Base-by-base conservation (phyloP, 2,888 invertebrate species). In the Neocrepidodera transversa region DNA sequence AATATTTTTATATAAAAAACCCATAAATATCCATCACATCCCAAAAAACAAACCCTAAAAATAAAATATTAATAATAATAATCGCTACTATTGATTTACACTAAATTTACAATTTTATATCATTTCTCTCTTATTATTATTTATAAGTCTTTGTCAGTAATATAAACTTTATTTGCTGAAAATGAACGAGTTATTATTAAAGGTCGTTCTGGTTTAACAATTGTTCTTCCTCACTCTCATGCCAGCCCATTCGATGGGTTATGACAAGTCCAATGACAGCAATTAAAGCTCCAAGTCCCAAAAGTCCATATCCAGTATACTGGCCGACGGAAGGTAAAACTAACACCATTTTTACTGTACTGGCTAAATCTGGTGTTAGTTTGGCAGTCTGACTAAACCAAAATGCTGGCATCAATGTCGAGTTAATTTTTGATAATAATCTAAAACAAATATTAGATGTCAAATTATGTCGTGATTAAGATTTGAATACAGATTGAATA, bases 321-420 rank as follows among this genome's bases (percentile, higher is more conserved):
- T 81, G 79, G 38, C 86, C 82, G 60, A 84, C 78, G 51, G 80
- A 74, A 0, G 85, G 81, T 48, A 87, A 65, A 6, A 82, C 75
- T n/a, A 86, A 74, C 1, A 88, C 78, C 2, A 82, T 68, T 56
- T 84, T 82, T 0, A 87, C 82, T 74, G 82, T 67, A 1, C 69
- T 68, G 0, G 88, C 86, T 68, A 88, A 83, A 18, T 85, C 80
- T 2, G 83, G 78, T 35, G 86, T 85, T 6, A 87, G 76, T 43
- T 78, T 73, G 42, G 88, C 86, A 65, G 84, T 82, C 77, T 92
- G 90, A 1, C 83, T 82, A 79, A 93, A 92, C 90, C 91, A 91
- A 73, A 92, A 81, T 81, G 88, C 85, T 1, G 92, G 92, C 75
- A 91, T 83, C 74, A 86, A 81, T 36, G 84, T 83, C 55, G 85